Percentiles rank a stretch among this genome's conserved stretches.
Evolutionary conservation across 2,113 vertebrate species (phyloP).

Genomic region (Macquaria australasica): DNA sequence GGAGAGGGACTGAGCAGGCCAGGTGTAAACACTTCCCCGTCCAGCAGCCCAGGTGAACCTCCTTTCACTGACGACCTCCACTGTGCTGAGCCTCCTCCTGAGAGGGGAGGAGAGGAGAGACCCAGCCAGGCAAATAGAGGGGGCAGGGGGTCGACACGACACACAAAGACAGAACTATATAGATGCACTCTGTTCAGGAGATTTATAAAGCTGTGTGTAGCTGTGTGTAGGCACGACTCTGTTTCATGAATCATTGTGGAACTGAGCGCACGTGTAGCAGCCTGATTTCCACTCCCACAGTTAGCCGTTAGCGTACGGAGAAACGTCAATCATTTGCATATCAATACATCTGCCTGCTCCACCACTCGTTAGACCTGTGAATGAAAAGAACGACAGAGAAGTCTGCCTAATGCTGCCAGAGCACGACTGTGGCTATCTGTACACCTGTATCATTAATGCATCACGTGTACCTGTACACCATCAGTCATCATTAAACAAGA

Average conservation of each 20-base stretch:
- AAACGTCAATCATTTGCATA: neutral
- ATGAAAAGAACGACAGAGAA: neutral
- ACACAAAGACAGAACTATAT: too few relatives aligned
- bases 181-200: too few relatives aligned
- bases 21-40: neutral
- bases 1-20: neutral
- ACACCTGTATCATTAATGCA: neutral
- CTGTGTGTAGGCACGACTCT: neutral
- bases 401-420: neutral
- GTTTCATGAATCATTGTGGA: neutral
- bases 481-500: too few relatives aligned
- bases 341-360: neutral
- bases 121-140: too few relatives aligned
- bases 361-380: neutral
- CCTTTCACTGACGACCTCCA: neutral
- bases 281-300: neutral
- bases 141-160: too few relatives aligned
- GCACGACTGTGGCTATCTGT: neutral
- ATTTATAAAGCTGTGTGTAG: neutral
- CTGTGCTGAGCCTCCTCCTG: neutral
- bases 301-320: neutral
- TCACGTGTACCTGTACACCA: neutral
- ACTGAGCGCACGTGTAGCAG: too few relatives aligned
- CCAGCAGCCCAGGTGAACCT: neutral
- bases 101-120: neutral